Conservation (phyloP, 2,113 vertebrate species). For the Prionailurus viverrinus region DNA sequence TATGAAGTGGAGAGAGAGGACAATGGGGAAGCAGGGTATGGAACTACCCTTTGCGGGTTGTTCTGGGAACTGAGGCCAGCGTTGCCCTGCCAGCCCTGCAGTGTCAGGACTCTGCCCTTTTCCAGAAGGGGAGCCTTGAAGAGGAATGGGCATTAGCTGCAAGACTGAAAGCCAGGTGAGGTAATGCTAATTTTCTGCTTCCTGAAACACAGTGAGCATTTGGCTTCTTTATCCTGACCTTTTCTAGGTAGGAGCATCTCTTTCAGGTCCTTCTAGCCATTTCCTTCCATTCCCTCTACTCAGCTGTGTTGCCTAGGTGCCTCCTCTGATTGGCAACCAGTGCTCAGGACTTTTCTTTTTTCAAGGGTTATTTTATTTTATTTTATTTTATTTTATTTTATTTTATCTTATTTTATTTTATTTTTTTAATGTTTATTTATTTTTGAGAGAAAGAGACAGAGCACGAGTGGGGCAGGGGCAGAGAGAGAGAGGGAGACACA, state of each 20-base stretch:
- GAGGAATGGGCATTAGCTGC: background rate
- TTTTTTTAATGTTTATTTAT: no score
- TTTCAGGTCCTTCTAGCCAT: background rate
- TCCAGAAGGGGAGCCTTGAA: background rate
- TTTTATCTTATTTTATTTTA: no score
- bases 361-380: no score
- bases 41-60: background rate
- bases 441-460: no score
- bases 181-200: background rate
- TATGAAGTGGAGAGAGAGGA: background rate
- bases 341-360: background rate
- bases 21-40: background rate
- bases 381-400: no score
- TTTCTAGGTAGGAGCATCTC: background rate
- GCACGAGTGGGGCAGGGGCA: no score
- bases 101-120: background rate
- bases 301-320: background rate
- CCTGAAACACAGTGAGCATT: background rate
- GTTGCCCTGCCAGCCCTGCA: background rate
- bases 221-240: background rate
- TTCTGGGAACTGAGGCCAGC: background rate
- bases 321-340: background rate
- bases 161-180: background rate
- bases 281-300: background rate
- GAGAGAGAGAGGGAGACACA: no score